A percentile compares a stretch with the other conserved stretches of the same genome.
Conservation (phyloP, 2,888 invertebrate genomes). For the Trilocha varians region DNA sequence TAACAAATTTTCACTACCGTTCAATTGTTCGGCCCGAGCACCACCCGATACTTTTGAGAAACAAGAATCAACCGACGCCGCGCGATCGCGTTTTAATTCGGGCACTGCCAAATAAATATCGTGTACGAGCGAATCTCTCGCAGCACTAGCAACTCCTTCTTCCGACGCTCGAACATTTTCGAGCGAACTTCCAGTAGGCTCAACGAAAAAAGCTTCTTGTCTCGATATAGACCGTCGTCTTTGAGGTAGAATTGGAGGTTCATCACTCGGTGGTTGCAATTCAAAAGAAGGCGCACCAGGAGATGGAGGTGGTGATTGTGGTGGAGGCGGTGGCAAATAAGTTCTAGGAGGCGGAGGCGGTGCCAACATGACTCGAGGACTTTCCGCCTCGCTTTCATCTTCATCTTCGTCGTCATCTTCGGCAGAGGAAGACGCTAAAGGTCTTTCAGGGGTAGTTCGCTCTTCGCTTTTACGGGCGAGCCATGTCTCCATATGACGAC, state of each 20-base stretch:
- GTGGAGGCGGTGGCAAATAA: constrained; percentile 33
- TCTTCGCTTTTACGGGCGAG: constrained; percentile 68
- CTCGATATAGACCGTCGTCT: constrained; percentile 84
- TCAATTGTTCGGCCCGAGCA: constrained; percentile 80
- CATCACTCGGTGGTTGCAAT: constrained; percentile 67
- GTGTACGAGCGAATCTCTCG: constrained; percentile 68
- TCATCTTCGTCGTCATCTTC: constrained; percentile 61
- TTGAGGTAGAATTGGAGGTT: constrained; percentile 54
- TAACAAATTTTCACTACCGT: constrained; percentile 74
- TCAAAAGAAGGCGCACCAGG: constrained; percentile 73
- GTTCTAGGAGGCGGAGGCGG: constrained; percentile 66
- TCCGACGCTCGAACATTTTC: constrained; percentile 78
- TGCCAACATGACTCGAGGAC: constrained; percentile 77
- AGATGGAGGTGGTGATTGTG: constrained; percentile 68
- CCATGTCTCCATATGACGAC: constrained; percentile 84
- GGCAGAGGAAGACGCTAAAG: constrained; percentile 50
- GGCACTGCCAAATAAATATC: constrained; percentile 87
- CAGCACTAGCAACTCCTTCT: constrained; percentile 40
- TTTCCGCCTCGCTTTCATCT: constrained; percentile 62
- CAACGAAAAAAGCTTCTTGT: constrained; percentile 87
- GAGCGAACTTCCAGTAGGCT: constrained; percentile 79
- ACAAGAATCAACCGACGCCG: constrained; percentile 90
- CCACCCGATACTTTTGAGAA: constrained; percentile 84
- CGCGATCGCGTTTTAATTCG: constrained; percentile 86
- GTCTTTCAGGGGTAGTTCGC: constrained; percentile 50